Evolutionary conservation across 1,140 invertebrate species (phyloP), one percentile per base, ranked within the genome.

Genomic region (Medauroidea extradentata): DNA sequence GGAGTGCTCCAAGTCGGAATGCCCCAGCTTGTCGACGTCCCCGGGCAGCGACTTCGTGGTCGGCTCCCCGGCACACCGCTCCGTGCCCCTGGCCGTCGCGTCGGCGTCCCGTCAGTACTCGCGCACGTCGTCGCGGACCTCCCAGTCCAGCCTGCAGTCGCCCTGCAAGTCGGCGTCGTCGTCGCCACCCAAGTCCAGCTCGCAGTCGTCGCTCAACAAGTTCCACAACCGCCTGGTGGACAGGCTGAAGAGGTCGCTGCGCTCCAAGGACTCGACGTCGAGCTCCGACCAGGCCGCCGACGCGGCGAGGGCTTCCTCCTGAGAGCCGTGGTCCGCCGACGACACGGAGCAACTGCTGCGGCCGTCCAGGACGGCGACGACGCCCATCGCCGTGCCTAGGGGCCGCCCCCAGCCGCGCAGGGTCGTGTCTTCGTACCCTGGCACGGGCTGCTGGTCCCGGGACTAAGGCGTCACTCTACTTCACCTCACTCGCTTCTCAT

Each of bases 221-320:
- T 92, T 93, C 73, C 89, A 92, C 79, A 86, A 82, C 71, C 83
- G 88, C 60, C 79, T 93, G 66, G 86, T 93, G 60, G 89, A 93
- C 72, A 91, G 91, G 74, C 73, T 93, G 66, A 88, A 88, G 73
- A 82, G 85, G 55, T 88, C 88, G 53, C 78, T 91, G 71, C 81
- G 85, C 82, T 57, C 72, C 53, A 85, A 85, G 66, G 84, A 85
- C 63, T 75, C 74, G 25, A 77, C 80, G 13, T 82, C 81, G 55
- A 75, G 81, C 43, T 73, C 42, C 23, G 42, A 43, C 23, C 27
- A 44, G 44, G 23, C 51, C 13, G 8, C 16, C 11, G 14, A 49
- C 23, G 11, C 34, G 34, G n/a, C 29, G 49, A n/a, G 29, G 3
- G 24, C 38, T n/a, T 39, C 57, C 19, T 58, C 57, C 57, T 58